These are phyloP conservation scores for Nipponia nippon DNA, from an alignment of 2,113 vertebrate species.

Conservation along the genomic window DNA sequence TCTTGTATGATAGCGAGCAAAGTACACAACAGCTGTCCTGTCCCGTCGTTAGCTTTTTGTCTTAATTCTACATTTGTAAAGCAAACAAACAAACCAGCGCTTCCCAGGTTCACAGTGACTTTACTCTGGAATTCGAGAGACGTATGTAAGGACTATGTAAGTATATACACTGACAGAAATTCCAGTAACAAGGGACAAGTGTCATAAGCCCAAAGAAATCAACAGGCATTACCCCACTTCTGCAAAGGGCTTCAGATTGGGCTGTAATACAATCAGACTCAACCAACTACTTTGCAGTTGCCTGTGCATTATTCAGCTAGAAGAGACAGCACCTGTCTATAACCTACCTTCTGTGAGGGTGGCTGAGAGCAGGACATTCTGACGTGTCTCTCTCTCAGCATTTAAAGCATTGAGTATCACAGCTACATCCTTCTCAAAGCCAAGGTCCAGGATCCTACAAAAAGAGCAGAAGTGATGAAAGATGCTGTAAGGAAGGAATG, in stretches of 20 bases:
- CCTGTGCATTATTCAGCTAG: background rate
- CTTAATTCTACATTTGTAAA: background rate
- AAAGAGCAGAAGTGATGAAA: background rate
- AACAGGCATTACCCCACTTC: background rate
- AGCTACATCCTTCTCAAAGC: constrained; percentile 92
- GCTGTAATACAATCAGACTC: background rate
- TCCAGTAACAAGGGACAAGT: background rate
- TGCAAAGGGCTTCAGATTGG: background rate
- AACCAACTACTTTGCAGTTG: background rate
- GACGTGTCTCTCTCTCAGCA: constrained; percentile 68
- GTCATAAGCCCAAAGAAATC: background rate
- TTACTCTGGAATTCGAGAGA: background rate
- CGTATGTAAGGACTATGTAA: background rate
- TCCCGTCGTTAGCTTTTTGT: background rate
- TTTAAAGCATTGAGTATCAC: constrained; percentile 90
- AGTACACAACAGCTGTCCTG: background rate
- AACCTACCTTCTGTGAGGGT: constrained; percentile 84
- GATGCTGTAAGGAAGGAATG: background rate
- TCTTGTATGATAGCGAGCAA: background rate
- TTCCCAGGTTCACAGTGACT: background rate
- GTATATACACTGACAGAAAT: background rate
- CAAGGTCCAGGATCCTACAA: constrained; percentile 89
- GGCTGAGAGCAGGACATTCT: constrained; percentile 92
- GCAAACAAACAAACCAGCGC: background rate
- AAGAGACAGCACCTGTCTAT: background rate